Evolutionary conservation across 2,888 invertebrate species (phyloP).

Genomic region (Lamellibrachia columna): DNA sequence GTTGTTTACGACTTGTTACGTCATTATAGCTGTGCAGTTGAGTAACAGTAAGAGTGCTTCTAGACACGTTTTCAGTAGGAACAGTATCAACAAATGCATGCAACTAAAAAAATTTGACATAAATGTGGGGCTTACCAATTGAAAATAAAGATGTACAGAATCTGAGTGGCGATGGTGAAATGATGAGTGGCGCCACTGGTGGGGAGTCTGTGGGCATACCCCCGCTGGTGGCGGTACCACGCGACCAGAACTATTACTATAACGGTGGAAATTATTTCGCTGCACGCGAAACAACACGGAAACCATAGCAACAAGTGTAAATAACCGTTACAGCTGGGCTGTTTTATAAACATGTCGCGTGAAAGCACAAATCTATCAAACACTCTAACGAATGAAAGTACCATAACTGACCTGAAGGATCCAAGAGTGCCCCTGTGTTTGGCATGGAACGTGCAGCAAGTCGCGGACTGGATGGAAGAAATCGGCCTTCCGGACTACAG

Average conservation of each 20-base stretch:
- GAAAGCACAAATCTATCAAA: not conserved
- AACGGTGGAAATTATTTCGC: not conserved
- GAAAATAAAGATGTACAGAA: too few species aligned
- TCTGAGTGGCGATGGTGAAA: too few species aligned
- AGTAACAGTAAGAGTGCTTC: too few species aligned
- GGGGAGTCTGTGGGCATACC: not conserved
- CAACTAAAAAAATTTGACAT: too few species aligned
- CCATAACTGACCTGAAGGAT: constrained; percentile 53
- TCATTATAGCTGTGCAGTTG: too few species aligned
- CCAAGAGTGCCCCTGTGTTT: constrained; percentile 56
- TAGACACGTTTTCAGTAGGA: too few species aligned
- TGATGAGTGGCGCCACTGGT: too few species aligned
- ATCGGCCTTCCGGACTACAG: constrained; percentile 41
- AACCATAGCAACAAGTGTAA: constrained; percentile 12
- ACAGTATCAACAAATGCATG: too few species aligned
- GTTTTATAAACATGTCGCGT: not conserved
- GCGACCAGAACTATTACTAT: not conserved
- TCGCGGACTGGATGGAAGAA: constrained; percentile 42
- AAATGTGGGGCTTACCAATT: too few species aligned
- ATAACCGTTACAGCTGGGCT: not conserved
- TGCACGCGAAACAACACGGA: not conserved
- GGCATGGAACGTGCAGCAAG: constrained; percentile 45
- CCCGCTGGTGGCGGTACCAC: not conserved
- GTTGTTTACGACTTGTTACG: too few species aligned
- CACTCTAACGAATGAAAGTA: constrained; percentile 18